Evolutionary conservation across 2,888 invertebrate species (phyloP).

Genomic region (Tenthredo amoena): DNA sequence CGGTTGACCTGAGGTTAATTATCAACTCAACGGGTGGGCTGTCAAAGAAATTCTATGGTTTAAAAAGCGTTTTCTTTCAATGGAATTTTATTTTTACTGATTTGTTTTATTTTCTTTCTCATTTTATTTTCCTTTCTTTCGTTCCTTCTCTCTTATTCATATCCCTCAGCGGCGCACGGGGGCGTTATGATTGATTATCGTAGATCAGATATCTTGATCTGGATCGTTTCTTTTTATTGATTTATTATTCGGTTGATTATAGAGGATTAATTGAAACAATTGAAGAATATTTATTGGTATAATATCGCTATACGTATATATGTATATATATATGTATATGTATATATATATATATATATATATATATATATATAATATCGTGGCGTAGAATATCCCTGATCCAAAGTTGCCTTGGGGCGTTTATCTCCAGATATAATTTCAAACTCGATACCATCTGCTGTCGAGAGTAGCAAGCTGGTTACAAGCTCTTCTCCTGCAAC

Average conservation of each 20-base stretch:
- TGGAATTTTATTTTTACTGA: slow-evolving; percentile 34
- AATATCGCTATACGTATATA: too few relatives aligned
- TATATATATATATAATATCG: background rate
- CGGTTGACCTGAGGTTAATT: slow-evolving; percentile 70
- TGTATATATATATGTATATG: too few relatives aligned
- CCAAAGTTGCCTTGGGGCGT: background rate
- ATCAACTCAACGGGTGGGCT: slow-evolving; percentile 66
- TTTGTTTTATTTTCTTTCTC: background rate
- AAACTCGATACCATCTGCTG: slow-evolving; percentile 37
- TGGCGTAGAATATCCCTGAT: background rate
- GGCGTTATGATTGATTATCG: slow-evolving; percentile 32
- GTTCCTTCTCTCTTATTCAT: slow-evolving; percentile 35
- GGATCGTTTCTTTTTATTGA: background rate
- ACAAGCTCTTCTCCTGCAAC: background rate
- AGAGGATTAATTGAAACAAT: slow-evolving; percentile 15
- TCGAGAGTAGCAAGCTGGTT: background rate
- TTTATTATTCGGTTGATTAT: background rate
- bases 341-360: background rate
- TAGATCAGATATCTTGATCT: slow-evolving; percentile 27
- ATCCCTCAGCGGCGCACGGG: slow-evolving; percentile 30
- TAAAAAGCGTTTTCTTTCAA: slow-evolving; percentile 46
- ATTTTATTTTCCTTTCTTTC: slow-evolving; percentile 9
- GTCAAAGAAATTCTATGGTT: slow-evolving; percentile 56
- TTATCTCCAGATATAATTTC: slow-evolving; percentile 26
- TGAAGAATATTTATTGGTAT: background rate